Conservation (phyloP, 2,888 invertebrate species). For the Mythimna albipuncta region DNA sequence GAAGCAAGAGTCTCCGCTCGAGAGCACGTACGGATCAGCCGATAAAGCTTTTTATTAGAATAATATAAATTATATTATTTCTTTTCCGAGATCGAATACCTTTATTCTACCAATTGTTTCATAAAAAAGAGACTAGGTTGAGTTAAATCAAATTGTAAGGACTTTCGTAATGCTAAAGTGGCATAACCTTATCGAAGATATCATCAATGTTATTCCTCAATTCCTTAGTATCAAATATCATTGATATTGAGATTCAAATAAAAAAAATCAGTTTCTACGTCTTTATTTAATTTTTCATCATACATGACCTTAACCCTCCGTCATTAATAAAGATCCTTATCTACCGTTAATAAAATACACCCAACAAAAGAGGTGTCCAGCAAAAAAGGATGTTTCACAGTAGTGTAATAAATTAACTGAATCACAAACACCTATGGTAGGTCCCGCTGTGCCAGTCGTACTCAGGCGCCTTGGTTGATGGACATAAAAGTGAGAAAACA, state of each 20-base stretch:
- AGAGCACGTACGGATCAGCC: conserved; percentile 55
- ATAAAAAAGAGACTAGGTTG: background rate
- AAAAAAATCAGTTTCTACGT: conserved; percentile 4
- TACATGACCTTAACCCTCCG: conserved; percentile 12
- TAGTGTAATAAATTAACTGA: conserved; percentile 83
- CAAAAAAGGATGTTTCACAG: conserved; percentile 76
- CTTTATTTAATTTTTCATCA: conserved; percentile 23
- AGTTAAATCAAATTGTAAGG: background rate
- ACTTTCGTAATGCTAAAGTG: background rate
- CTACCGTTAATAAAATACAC: conserved; percentile 49
- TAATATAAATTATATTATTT: conserved; percentile 45
- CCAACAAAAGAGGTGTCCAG: conserved; percentile 56
- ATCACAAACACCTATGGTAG: conserved; percentile 72
- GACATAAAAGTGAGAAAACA: conserved; percentile 77
- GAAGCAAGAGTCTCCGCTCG: conserved; percentile 37
- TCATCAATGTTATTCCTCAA: background rate
- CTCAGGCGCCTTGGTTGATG: conserved; percentile 85
- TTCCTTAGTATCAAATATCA: conserved; percentile 8
- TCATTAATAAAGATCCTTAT: conserved; percentile 48
- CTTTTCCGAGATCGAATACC: conserved; percentile 9
- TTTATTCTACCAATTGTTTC: conserved; percentile 9
- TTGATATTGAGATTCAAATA: background rate
- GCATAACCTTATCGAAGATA: background rate
- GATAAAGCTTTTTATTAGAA: conserved; percentile 52
- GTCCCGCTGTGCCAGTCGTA: conserved; percentile 82